A percentile compares a stretch with the other conserved stretches of the same genome.
These are phyloP conservation scores for Lepidothrix coronata DNA, from an alignment of 2,113 vertebrate species.

Conservation along the genomic window DNA sequence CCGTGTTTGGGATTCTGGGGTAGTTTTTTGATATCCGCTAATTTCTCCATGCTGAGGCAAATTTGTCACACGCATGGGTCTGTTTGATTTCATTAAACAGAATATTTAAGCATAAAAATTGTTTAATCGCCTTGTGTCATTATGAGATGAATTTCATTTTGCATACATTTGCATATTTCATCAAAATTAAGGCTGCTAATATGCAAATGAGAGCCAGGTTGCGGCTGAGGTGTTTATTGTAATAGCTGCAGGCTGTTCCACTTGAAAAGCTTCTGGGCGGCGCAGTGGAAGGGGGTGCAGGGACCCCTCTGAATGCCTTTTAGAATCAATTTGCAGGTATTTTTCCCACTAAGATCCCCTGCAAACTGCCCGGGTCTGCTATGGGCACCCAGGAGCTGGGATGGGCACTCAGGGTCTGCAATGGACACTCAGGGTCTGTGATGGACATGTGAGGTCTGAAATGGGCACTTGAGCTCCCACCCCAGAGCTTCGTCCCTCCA, in stretches of 20 bases:
- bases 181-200: conserved; percentile 88
- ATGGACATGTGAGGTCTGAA: no score
- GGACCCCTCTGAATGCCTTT: not conserved
- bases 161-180: conserved; percentile 98
- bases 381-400: not conserved
- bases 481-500: accelerated
- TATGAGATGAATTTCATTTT: conserved; percentile 98
- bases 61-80: conserved; percentile 90
- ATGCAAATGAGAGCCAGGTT: conserved; percentile 94
- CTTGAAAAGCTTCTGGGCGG: conserved; percentile 79
- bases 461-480: not conserved
- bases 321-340: not conserved
- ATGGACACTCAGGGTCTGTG: not conserved
- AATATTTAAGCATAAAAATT: conserved; percentile 99
- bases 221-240: conserved; percentile 95
- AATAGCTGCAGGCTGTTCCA: conserved; percentile 90
- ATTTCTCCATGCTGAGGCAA: conserved; percentile 87
- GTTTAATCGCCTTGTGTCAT: conserved; percentile 99
- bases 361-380: accelerated
- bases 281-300: not conserved
- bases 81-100: conserved; percentile 99
- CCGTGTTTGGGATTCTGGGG: conserved; percentile 46
- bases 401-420: not conserved
- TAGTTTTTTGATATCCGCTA: conserved; percentile 81
- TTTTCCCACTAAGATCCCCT: not conserved